Evolutionary conservation across 2,113 vertebrate species (phyloP).

Genomic region (Platysternon megacephalum): DNA sequence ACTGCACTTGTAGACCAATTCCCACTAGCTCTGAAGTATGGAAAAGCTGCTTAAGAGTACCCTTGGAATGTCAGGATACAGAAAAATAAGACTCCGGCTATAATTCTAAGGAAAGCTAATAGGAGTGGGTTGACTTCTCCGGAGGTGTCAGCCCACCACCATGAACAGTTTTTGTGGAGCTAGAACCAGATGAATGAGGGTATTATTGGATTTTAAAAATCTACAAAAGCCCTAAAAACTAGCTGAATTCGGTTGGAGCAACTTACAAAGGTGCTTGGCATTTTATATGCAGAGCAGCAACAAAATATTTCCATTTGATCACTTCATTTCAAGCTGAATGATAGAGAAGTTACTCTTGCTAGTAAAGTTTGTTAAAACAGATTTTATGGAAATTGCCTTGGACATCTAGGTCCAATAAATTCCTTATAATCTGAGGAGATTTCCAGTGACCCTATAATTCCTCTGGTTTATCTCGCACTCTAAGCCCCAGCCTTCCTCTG

Average conservation of each 20-base stretch:
- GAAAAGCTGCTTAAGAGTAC: neutral
- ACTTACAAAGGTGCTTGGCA: neutral
- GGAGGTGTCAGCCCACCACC: neutral
- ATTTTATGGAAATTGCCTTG: neutral
- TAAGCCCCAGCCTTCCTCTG: neutral
- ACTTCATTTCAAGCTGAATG: conserved; percentile 10
- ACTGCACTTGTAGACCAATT: rapidly evolving
- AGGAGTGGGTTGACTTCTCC: neutral
- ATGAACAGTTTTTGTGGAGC: rapidly evolving
- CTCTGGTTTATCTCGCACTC: neutral
- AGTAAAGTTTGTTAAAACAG: neutral
- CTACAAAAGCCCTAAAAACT: neutral
- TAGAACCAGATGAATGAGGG: neutral
- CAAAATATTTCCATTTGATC: neutral
- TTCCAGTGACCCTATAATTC: neutral
- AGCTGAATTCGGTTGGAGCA: neutral
- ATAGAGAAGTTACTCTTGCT: neutral
- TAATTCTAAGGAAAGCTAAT: rapidly evolving
- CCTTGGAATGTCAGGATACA: neutral
- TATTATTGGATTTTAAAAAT: neutral
- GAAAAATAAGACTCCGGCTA: neutral
- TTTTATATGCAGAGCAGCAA: neutral
- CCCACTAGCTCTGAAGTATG: rapidly evolving
- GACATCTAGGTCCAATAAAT: neutral
- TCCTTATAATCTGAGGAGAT: neutral